Evolutionary conservation across 2,113 vertebrate genomes (phyloP), one percentile per base, ranked within the genome.

Genomic region (Elgaria multicarinata): DNA sequence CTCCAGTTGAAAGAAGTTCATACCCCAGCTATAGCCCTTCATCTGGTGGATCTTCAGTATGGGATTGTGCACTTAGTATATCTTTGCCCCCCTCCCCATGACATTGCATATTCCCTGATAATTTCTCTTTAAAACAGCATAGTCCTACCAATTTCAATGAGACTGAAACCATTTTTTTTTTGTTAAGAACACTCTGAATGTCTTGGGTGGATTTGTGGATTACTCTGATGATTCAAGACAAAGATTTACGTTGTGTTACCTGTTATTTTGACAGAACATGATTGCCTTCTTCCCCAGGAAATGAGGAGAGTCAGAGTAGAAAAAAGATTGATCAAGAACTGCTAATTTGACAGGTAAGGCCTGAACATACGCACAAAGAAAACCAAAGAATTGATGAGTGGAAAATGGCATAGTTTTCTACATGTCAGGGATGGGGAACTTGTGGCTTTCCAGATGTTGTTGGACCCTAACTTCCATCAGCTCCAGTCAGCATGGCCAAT

Each of bases 301-400:
- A 22, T 62, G 44, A 77, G 58, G 44, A 50, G n/a, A 89, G 13
- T 3, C 72, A 42, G 85, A 72, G 74, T 0, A 0, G 16, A 12
- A 33, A 2, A 3, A 72, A 88, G 74, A n/a, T 20, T 71, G 55
- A 31, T 69, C 86, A 89, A 86, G 84, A 58, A 75, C 33, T 71
- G 85, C 74, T 86, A 83, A 66, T 86, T 86, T 77, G 83, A 91
- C n/a, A 66, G 33, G 55, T 55, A 0, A 75, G 75, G 46, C 67
- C 81, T 76, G 92, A 91, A 91, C 92, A 91, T 14, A 12, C 4
- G 13, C 18, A 8, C 50, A 83, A 90, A 81, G 90, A 83, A 77
- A 55, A 90, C 50, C 44, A 92, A 92, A 92, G 66, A 81, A 89
- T 86, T 82, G 76, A 85, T 85, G 46, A 16, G 16, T 20, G 12